Conservation (phyloP, 1,140 invertebrate genomes). For the Drosophila nasuta region DNA sequence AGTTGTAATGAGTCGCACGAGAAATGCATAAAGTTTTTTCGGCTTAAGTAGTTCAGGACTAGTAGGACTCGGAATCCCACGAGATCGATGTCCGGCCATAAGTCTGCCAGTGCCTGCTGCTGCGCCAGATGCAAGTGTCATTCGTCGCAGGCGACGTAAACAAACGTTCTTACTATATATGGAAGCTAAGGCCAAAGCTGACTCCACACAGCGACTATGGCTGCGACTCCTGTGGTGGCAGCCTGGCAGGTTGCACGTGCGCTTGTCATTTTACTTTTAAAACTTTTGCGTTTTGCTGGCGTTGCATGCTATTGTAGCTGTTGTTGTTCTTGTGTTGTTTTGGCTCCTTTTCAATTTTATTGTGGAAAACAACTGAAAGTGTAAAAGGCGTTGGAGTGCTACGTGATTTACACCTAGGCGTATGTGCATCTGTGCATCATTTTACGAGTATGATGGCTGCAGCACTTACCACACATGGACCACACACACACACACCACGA, state of each 20-base stretch:
- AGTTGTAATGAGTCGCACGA: conserved; percentile 79
- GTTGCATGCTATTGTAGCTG: conserved; percentile 50
- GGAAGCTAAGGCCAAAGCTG: not conserved
- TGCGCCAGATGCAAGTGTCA: conserved; percentile 27
- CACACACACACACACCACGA: conserved; percentile 2
- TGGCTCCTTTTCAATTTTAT: conserved; percentile 81
- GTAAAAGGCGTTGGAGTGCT: conserved; percentile 78
- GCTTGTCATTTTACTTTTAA: conserved; percentile 81
- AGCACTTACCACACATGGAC: conserved; percentile 62
- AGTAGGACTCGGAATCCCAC: conserved; percentile 47
- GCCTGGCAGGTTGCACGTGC: conserved; percentile 68
- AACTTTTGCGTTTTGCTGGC: conserved; percentile 76
- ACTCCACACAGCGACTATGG: not conserved
- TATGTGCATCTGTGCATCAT: conserved; percentile 77
- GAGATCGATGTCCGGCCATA: conserved; percentile 79
- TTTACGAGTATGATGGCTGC: conserved; percentile 68
- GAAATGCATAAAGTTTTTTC: conserved; percentile 74
- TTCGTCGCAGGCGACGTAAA: conserved; percentile 47
- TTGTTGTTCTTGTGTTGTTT: conserved; percentile 48
- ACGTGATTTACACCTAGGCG: conserved; percentile 80
- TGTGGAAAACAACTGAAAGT: conserved; percentile 76
- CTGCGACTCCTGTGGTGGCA: conserved; percentile 7
- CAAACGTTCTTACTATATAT: conserved; percentile 39
- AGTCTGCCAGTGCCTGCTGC: conserved; percentile 49
- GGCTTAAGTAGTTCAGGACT: conserved; percentile 60